Conservation (phyloP, 64 coral and sea anemone species). For the Actinia tenebrosa region DNA sequence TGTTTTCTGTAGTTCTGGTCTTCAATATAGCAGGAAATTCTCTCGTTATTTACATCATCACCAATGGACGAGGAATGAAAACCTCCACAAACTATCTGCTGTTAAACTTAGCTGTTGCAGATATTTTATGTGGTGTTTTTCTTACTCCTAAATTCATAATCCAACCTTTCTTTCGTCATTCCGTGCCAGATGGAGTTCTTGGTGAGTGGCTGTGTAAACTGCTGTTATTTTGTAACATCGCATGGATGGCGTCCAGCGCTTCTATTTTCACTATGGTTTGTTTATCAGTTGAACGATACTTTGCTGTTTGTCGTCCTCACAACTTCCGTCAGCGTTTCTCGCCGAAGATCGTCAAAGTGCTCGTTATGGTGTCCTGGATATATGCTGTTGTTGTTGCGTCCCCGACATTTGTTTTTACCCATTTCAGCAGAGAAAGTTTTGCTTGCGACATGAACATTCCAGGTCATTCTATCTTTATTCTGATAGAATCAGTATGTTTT, state of each 20-base stretch:
- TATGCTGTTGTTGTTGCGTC: background rate
- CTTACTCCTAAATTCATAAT: background rate
- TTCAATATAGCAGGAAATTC: constrained; percentile 8
- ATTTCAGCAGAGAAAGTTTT: background rate
- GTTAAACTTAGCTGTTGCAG: background rate
- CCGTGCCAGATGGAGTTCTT: background rate
- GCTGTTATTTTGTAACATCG: background rate
- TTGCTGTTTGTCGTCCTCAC: constrained; percentile 24
- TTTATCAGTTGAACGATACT: constrained; percentile 9
- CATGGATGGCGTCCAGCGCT: background rate
- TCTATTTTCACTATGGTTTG: background rate
- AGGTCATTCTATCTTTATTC: background rate
- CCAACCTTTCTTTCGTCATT: background rate
- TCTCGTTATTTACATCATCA: constrained; percentile 16
- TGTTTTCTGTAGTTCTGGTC: background rate
- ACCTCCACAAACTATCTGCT: background rate
- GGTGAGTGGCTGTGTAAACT: background rate
- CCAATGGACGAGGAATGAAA: background rate
- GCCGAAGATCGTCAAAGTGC: background rate
- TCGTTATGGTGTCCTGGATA: background rate
- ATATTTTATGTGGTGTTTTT: background rate
- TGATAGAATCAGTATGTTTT: background rate
- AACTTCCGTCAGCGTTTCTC: background rate
- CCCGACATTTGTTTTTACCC: background rate
- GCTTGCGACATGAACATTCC: background rate